Conservation (phyloP, 2,113 vertebrate species). For the Bujurquina vittata region DNA sequence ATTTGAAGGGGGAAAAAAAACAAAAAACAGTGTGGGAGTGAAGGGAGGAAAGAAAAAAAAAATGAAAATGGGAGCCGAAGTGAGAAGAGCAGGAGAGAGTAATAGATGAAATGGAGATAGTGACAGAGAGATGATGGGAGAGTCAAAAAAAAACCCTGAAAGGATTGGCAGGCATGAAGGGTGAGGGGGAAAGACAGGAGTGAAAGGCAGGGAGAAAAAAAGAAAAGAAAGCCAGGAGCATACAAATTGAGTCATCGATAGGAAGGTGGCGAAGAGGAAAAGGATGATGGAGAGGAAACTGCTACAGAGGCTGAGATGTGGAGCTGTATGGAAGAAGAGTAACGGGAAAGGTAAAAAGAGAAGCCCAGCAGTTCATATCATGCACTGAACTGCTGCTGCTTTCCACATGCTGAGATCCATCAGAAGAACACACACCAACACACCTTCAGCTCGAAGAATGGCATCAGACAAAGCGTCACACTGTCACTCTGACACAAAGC, state of each 20-base stretch:
- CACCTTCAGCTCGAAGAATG: conserved; percentile 11
- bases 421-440: conserved; percentile 12
- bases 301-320: not conserved
- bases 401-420: conserved; percentile 37
- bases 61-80: conserved; percentile 40
- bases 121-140: conserved; percentile 43
- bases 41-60: conserved; percentile 14
- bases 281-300: not conserved
- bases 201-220: not conserved
- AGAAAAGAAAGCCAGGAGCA: conserved; percentile 28
- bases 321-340: not conserved
- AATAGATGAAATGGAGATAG: conserved; percentile 52
- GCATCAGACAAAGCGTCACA: conserved; percentile 34
- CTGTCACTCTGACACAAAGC: conserved; percentile 20
- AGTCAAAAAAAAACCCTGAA: conserved; percentile 8
- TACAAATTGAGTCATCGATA: conserved; percentile 62
- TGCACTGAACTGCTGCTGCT: not conserved
- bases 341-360: conserved; percentile 5
- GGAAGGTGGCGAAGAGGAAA: not conserved
- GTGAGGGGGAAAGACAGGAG: conserved; percentile 17
- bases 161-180: conserved; percentile 28
- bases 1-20: no score
- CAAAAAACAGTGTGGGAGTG: conserved; percentile 11
- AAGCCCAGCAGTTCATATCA: conserved; percentile 2
- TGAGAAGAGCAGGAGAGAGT: conserved; percentile 31